Conservation (phyloP, 2,113 vertebrate species). For the Felis catus region F.catus_Fca126_mat1.0 CM031411.1:110463501-110464000, state of each 20-base stretch:
- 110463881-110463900: slow-evolving; percentile 45
- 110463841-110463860: slow-evolving; percentile 84
- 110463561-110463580: slow-evolving; percentile 86
- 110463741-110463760: slow-evolving; percentile 86
- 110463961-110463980: slow-evolving; percentile 75
- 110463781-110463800: slow-evolving; percentile 88
- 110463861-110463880: slow-evolving; percentile 83
- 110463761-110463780: slow-evolving; percentile 86
- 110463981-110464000: slow-evolving; percentile 79
- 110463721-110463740: slow-evolving; percentile 69
- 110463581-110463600: slow-evolving; percentile 89
- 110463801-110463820: slow-evolving; percentile 86
- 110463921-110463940: slow-evolving; percentile 81
- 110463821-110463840: slow-evolving; percentile 85
- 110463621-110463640: slow-evolving; percentile 86
- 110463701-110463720: slow-evolving; percentile 1
- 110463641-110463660: slow-evolving; percentile 85
- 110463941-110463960: slow-evolving; percentile 79
- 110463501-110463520: slow-evolving; percentile 86
- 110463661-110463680: slow-evolving; percentile 86
- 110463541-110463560: slow-evolving; percentile 89
- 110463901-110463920: slow-evolving; percentile 84
- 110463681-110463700: slow-evolving; percentile 72
- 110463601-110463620: slow-evolving; percentile 89
- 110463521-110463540: slow-evolving; percentile 88